Evolutionary conservation across 2,888 invertebrate species (phyloP), one percentile per base, ranked within the genome.

Genomic region (Pherbina coryleti): DNA sequence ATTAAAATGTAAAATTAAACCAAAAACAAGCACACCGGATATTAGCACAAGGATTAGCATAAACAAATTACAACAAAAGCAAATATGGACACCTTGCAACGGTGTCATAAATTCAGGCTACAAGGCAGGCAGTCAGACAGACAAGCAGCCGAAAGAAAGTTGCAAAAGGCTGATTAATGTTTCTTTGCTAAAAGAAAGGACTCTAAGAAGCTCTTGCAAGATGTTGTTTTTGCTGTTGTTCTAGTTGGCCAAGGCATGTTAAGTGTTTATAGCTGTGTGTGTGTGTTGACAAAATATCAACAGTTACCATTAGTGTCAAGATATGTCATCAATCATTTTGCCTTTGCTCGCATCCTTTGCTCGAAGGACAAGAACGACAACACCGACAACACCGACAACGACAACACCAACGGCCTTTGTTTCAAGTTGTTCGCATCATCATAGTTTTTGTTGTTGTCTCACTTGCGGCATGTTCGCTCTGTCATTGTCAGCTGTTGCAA

Each of bases 1-100:
- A 79, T 79, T 79, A 79, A 79, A 79, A 79, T 76, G 79, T 79
- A 79, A 79, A 79, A 79, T 76, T 76, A 72, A 79, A 79, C 79
- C 79, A 70, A 74, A 49, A 14, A 70, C 19, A 51, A 49, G 51
- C 25, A 25, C 28, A 44, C 49, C 37, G 69, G 51, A 44, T 66
- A 66, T 66, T 66, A 66, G 66, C 66, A 44, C 17, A 31, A 37
- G 66, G 37, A 37, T 66, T 66, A 37, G 31, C 66, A 66, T 37
- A 66, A 66, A 66, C 66, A 66, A 66, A 66, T 66, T 66, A 37
- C 66, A 37, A 19, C n/a, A 37, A 34, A 66, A 37, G 34, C 66
- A 37, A 66, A 34, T n/a, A 66, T 66, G 19, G 66, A 66, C 66
- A 66, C 66, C 66, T 66, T 66, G 66, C 66, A 37, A 66, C 14